These are phyloP conservation scores for Encarsia formosa DNA, from an alignment of 2,888 invertebrate genomes.

Conservation along the genomic window DNA sequence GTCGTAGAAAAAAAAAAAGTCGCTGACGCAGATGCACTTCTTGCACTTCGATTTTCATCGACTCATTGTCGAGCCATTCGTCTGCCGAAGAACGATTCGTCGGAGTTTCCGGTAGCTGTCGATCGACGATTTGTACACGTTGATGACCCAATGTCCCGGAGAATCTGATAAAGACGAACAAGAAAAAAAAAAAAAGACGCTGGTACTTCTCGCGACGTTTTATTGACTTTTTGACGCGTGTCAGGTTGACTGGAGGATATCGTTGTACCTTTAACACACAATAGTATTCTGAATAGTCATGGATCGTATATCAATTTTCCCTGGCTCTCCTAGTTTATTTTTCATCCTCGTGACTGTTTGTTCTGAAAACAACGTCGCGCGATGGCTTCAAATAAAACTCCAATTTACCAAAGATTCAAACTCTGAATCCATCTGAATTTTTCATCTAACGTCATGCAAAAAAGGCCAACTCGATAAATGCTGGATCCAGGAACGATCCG, in stretches of 20 bases:
- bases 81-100: slow-evolving; percentile 19
- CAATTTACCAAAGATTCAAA: too few species aligned
- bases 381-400: too few species aligned
- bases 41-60: slow-evolving; percentile 24
- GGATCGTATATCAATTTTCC: too few species aligned
- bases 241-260: slow-evolving; percentile 11
- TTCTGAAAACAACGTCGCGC: too few species aligned
- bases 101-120: slow-evolving; percentile 27
- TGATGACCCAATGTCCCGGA: slow-evolving; percentile 22
- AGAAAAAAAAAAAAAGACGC: too few species aligned
- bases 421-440: too few species aligned
- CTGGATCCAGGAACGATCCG: neutral
- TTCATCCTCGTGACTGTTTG: too few species aligned
- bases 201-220: slow-evolving; percentile 9
- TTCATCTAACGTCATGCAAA: too few species aligned
- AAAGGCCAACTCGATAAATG: too few species aligned
- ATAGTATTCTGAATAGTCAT: too few species aligned
- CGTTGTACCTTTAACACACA: too few species aligned
- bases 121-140: slow-evolving; percentile 18
- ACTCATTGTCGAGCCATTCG: slow-evolving; percentile 25
- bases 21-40: slow-evolving; percentile 14
- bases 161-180: slow-evolving; percentile 22
- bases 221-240: slow-evolving; percentile 21
- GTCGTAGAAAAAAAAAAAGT: slow-evolving; percentile 3
- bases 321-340: too few species aligned